phyloP scores from a whole-genome alignment of 2,113 vertebrate genomes.

The Pteruthius melanotis region DNA sequence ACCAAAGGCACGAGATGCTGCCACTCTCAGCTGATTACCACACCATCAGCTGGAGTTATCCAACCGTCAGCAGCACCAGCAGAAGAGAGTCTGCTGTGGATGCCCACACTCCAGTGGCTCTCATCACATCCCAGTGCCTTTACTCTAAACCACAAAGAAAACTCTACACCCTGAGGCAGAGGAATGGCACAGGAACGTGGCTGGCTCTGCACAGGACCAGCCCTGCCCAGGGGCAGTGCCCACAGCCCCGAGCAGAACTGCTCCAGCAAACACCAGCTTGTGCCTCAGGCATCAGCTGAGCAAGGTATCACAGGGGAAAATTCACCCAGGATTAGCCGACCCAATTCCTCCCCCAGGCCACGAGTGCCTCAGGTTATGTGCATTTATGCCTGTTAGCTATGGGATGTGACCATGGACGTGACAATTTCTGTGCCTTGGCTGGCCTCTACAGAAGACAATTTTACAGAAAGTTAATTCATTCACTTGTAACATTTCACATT shows the following conservation, averaged over 20 bases:
- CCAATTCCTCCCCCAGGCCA: background rate
- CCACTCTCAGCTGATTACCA: background rate
- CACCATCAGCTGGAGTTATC: background rate
- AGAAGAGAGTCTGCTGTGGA: background rate
- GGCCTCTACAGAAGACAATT: background rate
- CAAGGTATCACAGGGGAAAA: background rate
- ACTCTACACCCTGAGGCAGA: background rate
- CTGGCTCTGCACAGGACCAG: background rate
- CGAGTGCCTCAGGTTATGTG: background rate
- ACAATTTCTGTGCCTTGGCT: background rate
- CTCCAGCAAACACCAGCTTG: background rate
- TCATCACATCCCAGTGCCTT: too few species aligned
- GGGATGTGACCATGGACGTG: fast-evolving
- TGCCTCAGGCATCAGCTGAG: background rate
- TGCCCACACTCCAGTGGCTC: background rate
- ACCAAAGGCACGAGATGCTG: background rate
- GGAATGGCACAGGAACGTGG: fast-evolving
- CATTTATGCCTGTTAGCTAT: fast-evolving
- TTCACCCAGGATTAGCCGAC: background rate
- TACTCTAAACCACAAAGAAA: background rate
- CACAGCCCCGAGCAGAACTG: background rate
- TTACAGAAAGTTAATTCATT: background rate
- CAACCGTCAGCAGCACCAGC: background rate
- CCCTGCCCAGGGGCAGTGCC: background rate
- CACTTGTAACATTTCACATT: background rate